Evolutionary conservation across 1,140 invertebrate genomes (phyloP), one percentile per base, ranked within the genome.

Genomic region (Mercenaria mercenaria): DNA sequence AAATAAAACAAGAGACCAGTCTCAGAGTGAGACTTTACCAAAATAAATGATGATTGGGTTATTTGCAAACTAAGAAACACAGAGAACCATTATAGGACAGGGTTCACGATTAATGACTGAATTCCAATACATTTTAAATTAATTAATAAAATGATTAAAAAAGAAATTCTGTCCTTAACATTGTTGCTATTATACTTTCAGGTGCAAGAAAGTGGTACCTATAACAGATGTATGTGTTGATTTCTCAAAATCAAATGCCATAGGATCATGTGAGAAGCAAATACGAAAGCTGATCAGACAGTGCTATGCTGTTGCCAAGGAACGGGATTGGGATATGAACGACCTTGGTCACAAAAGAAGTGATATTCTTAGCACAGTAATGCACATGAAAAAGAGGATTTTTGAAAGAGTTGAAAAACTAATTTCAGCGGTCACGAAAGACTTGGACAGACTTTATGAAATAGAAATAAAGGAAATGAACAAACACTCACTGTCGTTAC

Each of bases 291-390:
- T 87, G 11, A 37, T 87, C 11, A 3, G 20, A 47, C 69, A 87
- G 39, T 87, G 74, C 29, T 37, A 77, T 26, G 37, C 76, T 26
- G 85, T 87, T 87, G 85, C 85, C 13, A 43, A n/a, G 39, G 85
- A 87, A 87, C 85, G 85, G 4, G 52, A 64, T 11, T 41, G 85
- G 32, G 85, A 87, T 34, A 50, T 87, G n/a, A 87, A 39, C 4
- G 52, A 87, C 56, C 26, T 87, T 39, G 85, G 79, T 23, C 47
- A 13, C 0, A 87, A 77, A 77, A 59, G 59, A 32, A 69, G 39
- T 39, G 85, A 87, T 20, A 39, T 79, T 20, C 76, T 87, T 18
- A 77, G 76, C 26, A 32, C 52, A 59, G 39, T 87, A 1, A 52
- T 56, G 32, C 37, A 79, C 32, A 29, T 61, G 41, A 87, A 87